Percentiles rank a stretch among this genome's conserved stretches.
phyloP scores from a whole-genome alignment of 2,113 vertebrate genomes.

The Morone saxatilis region DNA sequence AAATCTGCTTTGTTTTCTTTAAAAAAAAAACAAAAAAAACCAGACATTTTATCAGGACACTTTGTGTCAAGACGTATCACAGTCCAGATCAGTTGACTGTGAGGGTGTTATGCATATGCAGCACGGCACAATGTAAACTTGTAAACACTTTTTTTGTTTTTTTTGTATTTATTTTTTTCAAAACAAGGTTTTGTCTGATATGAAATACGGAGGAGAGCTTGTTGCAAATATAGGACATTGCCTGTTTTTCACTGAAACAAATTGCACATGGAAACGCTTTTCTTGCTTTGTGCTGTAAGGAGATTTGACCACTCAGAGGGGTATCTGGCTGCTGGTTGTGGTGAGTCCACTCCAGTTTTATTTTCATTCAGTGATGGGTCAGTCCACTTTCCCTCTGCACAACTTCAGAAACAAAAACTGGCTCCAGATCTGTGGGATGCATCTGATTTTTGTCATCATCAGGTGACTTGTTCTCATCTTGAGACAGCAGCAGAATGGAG shows the following conservation, averaged over 20 bases:
- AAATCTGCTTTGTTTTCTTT: constrained; percentile 56
- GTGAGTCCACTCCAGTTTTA: constrained; percentile 26
- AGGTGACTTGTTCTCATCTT: constrained; percentile 39
- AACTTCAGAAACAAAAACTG: constrained; percentile 51
- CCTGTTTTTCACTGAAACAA: constrained; percentile 71
- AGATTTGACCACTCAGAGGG: constrained; percentile 60
- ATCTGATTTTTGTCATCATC: constrained; percentile 33
- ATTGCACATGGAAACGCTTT: constrained; percentile 74
- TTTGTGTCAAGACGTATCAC: constrained; percentile 46
- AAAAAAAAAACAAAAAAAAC: constrained; percentile 37
- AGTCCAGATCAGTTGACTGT: constrained; percentile 62
- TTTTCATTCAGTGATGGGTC: constrained; percentile 45
- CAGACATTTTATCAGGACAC: constrained; percentile 49
- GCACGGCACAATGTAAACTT: constrained; percentile 79
- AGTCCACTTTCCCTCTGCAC: constrained; percentile 59
- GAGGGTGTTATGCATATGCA: constrained; percentile 73
- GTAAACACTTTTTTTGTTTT: constrained; percentile 59
- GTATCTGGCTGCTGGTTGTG: constrained; percentile 28
- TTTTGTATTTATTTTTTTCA: constrained; percentile 68
- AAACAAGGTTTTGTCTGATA: constrained; percentile 66
- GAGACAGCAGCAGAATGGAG: constrained; percentile 49
- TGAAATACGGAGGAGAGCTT: constrained; percentile 56
- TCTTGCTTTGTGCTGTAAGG: constrained; percentile 68
- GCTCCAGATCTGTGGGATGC: constrained; percentile 43
- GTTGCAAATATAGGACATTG: constrained; percentile 69